A percentile compares a stretch with the other conserved stretches of the same genome.
phyloP scores from a whole-genome alignment of 2,113 vertebrate species.

The Xiphophorus maculatus region DNA sequence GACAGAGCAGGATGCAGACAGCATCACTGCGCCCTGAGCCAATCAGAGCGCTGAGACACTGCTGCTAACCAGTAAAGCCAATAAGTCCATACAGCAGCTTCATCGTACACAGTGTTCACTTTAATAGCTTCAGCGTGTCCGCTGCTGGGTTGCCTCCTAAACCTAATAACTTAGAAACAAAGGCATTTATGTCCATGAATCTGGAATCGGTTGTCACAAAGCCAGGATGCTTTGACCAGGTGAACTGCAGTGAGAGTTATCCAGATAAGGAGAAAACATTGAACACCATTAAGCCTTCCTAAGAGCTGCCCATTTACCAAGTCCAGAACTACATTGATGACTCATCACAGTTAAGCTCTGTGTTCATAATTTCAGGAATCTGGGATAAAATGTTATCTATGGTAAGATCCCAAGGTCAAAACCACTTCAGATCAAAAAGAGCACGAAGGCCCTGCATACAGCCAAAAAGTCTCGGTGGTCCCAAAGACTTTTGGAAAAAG shows the following conservation, averaged over 20 bases:
- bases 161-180: too few relatives aligned
- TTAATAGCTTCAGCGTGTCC: not conserved
- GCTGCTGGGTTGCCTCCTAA: too few relatives aligned
- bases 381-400: not conserved
- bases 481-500: not conserved
- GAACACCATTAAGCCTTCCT: too few relatives aligned
- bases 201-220: too few relatives aligned
- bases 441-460: too few relatives aligned
- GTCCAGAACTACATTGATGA: too few relatives aligned
- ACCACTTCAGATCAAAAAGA: too few relatives aligned
- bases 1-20: slow-evolving; percentile 60
- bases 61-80: slow-evolving; percentile 51
- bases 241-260: too few relatives aligned
- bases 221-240: too few relatives aligned
- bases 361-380: not conserved
- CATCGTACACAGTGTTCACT: slow-evolving; percentile 5
- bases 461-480: too few relatives aligned
- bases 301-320: not conserved
- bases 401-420: not conserved
- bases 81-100: slow-evolving; percentile 14
- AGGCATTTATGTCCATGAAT: too few relatives aligned
- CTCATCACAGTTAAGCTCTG: not conserved
- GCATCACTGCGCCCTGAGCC: slow-evolving; percentile 68
- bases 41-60: slow-evolving; percentile 71
- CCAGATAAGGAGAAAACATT: too few relatives aligned